A percentile compares a stretch with the other conserved stretches of the same genome.
phyloP scores from a whole-genome alignment of 2,113 vertebrate genomes.

The Trichomycterus rosablanca region DNA sequence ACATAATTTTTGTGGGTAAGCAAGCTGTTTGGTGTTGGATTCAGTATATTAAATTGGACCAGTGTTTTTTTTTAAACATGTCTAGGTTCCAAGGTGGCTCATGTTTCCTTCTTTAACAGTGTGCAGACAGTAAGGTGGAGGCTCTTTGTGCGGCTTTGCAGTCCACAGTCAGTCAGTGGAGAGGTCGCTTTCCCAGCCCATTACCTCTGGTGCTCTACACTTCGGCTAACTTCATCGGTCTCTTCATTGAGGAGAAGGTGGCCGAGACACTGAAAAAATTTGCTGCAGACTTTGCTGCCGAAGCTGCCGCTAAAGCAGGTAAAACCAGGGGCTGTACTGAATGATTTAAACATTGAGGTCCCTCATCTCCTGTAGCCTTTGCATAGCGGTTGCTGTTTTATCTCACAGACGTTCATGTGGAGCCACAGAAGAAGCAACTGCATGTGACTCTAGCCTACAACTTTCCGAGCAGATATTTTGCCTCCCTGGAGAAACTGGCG shows the following conservation, averaged over 20 bases:
- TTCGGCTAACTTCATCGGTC: slow-evolving; percentile 92
- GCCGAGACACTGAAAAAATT: slow-evolving; percentile 92
- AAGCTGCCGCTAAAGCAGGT: slow-evolving; percentile 88
- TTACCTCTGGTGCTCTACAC: slow-evolving; percentile 92
- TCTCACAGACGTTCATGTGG: slow-evolving; percentile 81
- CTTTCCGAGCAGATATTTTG: slow-evolving; percentile 86
- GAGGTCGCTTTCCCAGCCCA: slow-evolving; percentile 79
- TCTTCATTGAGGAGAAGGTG: slow-evolving; percentile 92
- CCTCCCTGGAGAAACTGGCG: slow-evolving; percentile 85
- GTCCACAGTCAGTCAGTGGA: slow-evolving; percentile 82
- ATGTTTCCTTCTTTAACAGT: slow-evolving; percentile 64
- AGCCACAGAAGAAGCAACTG: slow-evolving; percentile 96
- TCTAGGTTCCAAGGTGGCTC: background rate
- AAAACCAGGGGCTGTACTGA: background rate
- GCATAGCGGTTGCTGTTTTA: no score
- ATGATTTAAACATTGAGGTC: no score
- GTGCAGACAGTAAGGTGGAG: slow-evolving; percentile 88
- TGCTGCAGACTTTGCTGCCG: slow-evolving; percentile 84
- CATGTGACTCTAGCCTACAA: slow-evolving; percentile 96
- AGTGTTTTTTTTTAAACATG: background rate
- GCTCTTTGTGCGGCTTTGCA: slow-evolving; percentile 86
- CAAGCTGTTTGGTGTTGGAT: no score
- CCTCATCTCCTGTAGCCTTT: no score
- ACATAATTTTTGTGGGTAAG: no score
- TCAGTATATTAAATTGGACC: background rate